Base-by-base conservation (phyloP, 92 coral and sea anemone genomes). In the Porites cylindrica region DNA sequence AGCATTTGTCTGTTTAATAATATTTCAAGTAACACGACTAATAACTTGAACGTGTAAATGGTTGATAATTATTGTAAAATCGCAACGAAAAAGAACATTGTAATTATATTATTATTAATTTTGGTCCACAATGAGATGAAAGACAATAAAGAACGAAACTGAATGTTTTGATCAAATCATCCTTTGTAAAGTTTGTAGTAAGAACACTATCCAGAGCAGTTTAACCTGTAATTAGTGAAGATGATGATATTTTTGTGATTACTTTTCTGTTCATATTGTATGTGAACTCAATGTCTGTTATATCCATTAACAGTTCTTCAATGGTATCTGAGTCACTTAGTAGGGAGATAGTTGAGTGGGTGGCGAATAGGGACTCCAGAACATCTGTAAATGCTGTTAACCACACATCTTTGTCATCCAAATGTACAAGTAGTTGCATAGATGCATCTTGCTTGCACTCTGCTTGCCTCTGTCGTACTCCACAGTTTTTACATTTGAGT, bases 341-440 rank as follows among this genome's bases (percentile, higher is more conserved):
- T 47, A 79, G 62, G 73, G 84, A 79, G 62, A 64, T 68, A n/a
- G 51, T 64, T 20, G 61, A 18, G 75, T 65, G 65, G 73, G 63
- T 68, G 84, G 73, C 62, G 58, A 79, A 68, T 1, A 64, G 84
- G 51, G 62, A 63, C 43, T 79, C 62, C 8, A 64, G 32, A 66
- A 68, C 64, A 65, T 79, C 84, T 53, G 73, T 78, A 65, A 78
- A 78, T 61, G 82, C 62, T 79, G 84, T 79, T 47, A 64, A 68
- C 74, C 84, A 64, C 50, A 79, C 51, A 18, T 79, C 75, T 79
- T 79, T 65, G 29, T 26, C 29, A 26, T 26, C 29, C 29, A 26
- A 26, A 26, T 26, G 29, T 26, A 26, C 29, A 26, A 38, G n/a
- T 29, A 79, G 64, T 26, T 26, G 29, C 29, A 26, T 2, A 26